A percentile compares a stretch with the other conserved stretches of the same genome.
Evolutionary conservation across 2,888 invertebrate species (phyloP).

Genomic region (Rotaria macrura): DNA sequence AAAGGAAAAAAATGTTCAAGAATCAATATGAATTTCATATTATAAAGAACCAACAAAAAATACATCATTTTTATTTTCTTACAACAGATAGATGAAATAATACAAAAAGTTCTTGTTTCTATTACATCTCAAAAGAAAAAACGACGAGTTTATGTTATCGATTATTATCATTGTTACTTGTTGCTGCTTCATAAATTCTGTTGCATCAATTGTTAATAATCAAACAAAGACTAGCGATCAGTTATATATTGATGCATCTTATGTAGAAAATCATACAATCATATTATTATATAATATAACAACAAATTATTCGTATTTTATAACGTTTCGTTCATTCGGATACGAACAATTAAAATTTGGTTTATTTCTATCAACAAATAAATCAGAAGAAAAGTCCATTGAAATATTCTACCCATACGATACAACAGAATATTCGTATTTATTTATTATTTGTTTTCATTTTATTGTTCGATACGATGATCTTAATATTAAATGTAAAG

Average conservation of each 20-base stretch:
- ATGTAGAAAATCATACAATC: neutral
- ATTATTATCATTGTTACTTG: neutral
- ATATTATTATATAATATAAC: neutral
- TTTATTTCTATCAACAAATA: neutral
- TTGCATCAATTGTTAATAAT: neutral
- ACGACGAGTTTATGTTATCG: neutral
- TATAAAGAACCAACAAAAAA: neutral
- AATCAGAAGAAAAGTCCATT: neutral
- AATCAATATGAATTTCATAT: no score
- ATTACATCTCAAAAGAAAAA: no score
- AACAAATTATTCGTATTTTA: neutral
- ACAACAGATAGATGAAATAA: neutral
- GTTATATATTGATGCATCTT: neutral
- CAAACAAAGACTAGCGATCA: neutral
- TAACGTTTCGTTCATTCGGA: slow-evolving; percentile 15
- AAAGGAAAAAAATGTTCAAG: neutral
- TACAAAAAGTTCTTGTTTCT: neutral
- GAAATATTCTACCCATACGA: neutral
- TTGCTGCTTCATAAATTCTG: neutral
- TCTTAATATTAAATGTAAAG: neutral
- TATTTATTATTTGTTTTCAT: slow-evolving; percentile 3
- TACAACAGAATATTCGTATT: neutral
- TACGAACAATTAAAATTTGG: neutral
- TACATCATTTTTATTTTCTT: neutral
- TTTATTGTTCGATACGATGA: neutral